phyloP scores from a whole-genome alignment of 2,113 vertebrate species.

The Scolopax mira region DNA sequence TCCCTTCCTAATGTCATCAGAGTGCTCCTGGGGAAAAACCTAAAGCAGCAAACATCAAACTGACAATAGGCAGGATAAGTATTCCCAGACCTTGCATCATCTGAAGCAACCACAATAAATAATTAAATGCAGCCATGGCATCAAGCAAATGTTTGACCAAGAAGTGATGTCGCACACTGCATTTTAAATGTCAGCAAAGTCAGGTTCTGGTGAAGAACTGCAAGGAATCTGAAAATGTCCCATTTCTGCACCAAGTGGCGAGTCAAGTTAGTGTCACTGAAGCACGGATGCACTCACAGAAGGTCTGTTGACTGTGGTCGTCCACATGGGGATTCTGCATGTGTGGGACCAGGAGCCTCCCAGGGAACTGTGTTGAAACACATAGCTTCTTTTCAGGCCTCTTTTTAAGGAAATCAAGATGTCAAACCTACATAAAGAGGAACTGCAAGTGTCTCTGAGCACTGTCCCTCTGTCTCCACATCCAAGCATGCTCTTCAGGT shows the following conservation, averaged over 20 bases:
- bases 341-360: neutral
- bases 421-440: neutral
- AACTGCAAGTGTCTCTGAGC: neutral
- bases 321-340: neutral
- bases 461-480: neutral
- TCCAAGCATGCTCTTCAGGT: neutral
- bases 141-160: conserved; percentile 24
- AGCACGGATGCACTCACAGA: neutral
- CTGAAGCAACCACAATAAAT: conserved; percentile 42
- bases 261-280: neutral
- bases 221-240: neutral
- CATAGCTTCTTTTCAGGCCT: neutral
- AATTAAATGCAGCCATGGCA: neutral
- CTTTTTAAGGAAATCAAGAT: neutral
- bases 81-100: conserved; percentile 17
- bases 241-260: neutral
- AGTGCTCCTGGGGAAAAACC: conserved; percentile 11
- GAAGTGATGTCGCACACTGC: neutral
- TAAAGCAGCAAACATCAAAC: conserved; percentile 3
- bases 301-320: neutral
- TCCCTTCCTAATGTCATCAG: conserved; percentile 18
- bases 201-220: neutral
- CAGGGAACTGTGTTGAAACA: neutral
- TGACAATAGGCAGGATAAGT: neutral
- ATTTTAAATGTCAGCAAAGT: conserved; percentile 14